phyloP scores from a whole-genome alignment of 2,113 vertebrate species.

The Erythrolamprus reginae region DNA sequence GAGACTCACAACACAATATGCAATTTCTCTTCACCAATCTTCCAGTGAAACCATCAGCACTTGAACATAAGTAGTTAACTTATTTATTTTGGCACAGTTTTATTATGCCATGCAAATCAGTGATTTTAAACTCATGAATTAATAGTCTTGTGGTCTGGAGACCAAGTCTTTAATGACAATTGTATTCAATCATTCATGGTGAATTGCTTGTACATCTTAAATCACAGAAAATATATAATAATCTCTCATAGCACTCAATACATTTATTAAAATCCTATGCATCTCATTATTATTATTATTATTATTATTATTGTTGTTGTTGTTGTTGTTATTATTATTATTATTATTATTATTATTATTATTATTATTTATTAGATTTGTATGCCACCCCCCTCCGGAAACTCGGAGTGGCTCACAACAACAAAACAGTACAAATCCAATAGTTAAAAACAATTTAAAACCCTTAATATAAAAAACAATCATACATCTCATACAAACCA shows the following conservation, averaged over 20 bases:
- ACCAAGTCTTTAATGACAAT: neutral
- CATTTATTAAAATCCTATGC: neutral
- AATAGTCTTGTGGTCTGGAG: neutral
- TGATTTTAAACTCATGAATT: neutral
- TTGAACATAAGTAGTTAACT: neutral
- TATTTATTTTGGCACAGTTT: neutral
- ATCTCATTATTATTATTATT: no score
- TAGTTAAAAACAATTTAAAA: no score
- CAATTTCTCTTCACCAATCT: neutral
- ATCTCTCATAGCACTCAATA: neutral
- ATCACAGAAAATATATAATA: neutral
- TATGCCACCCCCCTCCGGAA: no score
- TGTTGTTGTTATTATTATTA: no score
- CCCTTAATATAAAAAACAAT: no score
- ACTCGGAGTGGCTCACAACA: no score
- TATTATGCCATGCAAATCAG: neutral
- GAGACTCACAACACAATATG: neutral
- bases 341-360: no score
- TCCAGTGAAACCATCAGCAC: neutral
- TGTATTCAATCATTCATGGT: neutral
- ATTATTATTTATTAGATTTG: no score
- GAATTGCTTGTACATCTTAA: neutral
- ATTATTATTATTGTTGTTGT: no score
- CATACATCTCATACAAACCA: no score
- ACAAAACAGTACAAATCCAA: no score